Base-by-base conservation (phyloP, 2,888 invertebrate species). In the Cacoxenus indagator region DNA sequence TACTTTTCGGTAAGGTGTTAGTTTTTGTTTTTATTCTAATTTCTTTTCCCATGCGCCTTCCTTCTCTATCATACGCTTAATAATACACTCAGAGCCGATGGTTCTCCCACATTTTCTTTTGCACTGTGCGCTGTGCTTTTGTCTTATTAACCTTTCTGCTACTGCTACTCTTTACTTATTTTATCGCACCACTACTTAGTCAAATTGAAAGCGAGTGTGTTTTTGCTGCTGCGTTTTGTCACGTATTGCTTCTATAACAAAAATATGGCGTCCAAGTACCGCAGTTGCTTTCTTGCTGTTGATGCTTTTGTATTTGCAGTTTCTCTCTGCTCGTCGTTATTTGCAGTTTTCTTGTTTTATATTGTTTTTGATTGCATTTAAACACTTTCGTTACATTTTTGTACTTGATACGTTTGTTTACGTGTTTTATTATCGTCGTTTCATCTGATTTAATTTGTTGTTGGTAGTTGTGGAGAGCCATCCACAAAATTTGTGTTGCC, bases 401-500 rank as follows among this genome's bases (percentile, higher is more conserved):
- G 70, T 68, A 73, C 46, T 55, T 72, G 37, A 46, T 24, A 57
- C 29, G 64, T 31, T 29, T 37, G 51, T 72, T 73, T 65, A 29
- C 62, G 31, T 24, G 14, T 37, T 37, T 51, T 51, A 22, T 14
- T 70, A 70, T 68, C 70, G 74, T 64, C 69, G 68, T 64, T 69
- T 45, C 55, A 68, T 67, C 68, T 72, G 69, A 68, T 69, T 75
- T 67, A n/a, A n/a, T n/a, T 64, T 71, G 61, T 67, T 74, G 67
- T 73, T 67, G 72, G 67, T 71, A 69, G 71, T 75, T 76, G 54
- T 72, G 75, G 73, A 77, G 73, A 79, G 79, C 80, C 80, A 80
- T 80, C 79, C 80, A 80, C 83, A 82, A 78, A 70, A 78, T 75
- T 77, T 76, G 77, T 76, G 76, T 76, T 74, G 76, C 77, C 14